These are phyloP conservation scores for Huso huso DNA, from an alignment of 2,797 vertebrate genomes.

Conservation along the genomic window DNA sequence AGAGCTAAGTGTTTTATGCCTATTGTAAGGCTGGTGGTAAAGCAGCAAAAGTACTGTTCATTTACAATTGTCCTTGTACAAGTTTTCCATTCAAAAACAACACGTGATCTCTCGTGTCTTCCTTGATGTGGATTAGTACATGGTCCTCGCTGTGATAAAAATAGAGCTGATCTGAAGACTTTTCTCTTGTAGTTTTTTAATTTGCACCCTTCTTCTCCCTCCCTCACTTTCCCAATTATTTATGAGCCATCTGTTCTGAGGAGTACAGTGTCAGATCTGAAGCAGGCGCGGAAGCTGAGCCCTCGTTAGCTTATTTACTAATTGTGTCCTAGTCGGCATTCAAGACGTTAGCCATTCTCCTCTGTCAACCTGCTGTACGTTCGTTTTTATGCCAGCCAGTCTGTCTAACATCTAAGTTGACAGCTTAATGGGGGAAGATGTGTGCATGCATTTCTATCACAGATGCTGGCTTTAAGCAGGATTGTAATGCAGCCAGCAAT, in stretches of 20 bases:
- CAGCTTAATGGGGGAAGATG: constrained; percentile 7
- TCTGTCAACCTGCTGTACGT: not conserved
- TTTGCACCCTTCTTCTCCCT: constrained; percentile 18
- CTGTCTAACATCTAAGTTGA: not conserved
- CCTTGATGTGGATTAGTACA: no score
- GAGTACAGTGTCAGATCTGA: constrained; percentile 48
- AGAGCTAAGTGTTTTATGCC: no score
- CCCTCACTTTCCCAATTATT: constrained; percentile 53
- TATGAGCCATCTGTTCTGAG: constrained; percentile 64
- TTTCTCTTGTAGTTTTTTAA: not conserved
- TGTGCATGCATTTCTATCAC: not conserved
- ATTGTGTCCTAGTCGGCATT: constrained; percentile 43
- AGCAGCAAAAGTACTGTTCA: no score
- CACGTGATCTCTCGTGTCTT: no score
- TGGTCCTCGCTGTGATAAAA: not conserved
- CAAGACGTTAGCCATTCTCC: constrained; percentile 16
- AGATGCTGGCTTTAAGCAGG: not conserved
- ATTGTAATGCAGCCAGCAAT: not conserved
- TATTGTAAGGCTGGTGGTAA: no score
- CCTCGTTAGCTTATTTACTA: constrained; percentile 36
- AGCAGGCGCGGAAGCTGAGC: constrained; percentile 52
- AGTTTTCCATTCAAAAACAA: no score
- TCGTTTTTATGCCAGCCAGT: not conserved
- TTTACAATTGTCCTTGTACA: no score
- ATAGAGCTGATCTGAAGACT: not conserved